These are phyloP conservation scores for Eupsilia transversa DNA, from an alignment of 2,888 invertebrate genomes.

Conservation along the genomic window DNA sequence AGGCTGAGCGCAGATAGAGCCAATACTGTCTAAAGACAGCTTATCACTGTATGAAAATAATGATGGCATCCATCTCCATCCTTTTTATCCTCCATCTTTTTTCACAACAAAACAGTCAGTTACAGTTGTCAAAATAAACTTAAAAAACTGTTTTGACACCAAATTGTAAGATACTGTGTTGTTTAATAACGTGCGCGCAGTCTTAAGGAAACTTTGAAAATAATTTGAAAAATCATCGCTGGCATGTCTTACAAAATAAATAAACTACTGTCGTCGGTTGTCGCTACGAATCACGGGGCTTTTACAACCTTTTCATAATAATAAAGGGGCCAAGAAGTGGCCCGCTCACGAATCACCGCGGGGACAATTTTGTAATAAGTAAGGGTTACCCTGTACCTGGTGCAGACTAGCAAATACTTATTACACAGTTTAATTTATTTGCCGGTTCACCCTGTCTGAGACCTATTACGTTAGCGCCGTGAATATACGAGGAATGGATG, in stretches of 20 bases:
- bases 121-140: neutral
- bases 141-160: neutral
- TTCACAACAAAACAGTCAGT: neutral
- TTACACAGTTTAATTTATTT: conserved; percentile 87
- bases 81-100: too few relatives aligned
- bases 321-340: conserved; percentile 78
- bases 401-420: conserved; percentile 81
- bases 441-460: conserved; percentile 80
- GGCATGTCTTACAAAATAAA: conserved; percentile 22
- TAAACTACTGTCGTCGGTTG: conserved; percentile 17
- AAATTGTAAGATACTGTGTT: neutral
- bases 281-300: conserved; percentile 14
- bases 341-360: conserved; percentile 78
- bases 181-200: neutral
- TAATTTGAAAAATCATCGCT: conserved; percentile 14
- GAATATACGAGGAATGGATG: conserved; percentile 41
- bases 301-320: conserved; percentile 64
- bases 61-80: too few relatives aligned
- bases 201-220: conserved; percentile 6
- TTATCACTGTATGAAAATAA: neutral
- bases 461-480: conserved; percentile 74
- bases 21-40: neutral
- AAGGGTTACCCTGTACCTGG: conserved; percentile 79
- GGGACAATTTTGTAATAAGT: conserved; percentile 87
- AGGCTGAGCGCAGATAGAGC: neutral